Percentiles rank a stretch among this genome's conserved stretches.
phyloP scores from a whole-genome alignment of 2,888 invertebrate species.

The Epinotia ramella region DNA sequence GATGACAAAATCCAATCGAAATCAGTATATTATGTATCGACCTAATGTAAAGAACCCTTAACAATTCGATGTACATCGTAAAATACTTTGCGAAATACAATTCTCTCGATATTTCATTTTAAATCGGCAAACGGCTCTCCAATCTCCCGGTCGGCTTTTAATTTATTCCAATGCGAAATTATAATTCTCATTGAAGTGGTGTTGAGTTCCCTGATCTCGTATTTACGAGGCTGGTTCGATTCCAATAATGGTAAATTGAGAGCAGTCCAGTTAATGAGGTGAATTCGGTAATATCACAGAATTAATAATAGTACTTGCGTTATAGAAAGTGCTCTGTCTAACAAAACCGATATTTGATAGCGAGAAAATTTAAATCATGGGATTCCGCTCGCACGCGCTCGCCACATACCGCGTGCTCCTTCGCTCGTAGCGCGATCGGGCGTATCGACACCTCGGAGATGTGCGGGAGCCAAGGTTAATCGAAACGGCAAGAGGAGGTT shows the following conservation, averaged over 20 bases:
- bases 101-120: conserved; percentile 24
- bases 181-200: conserved; percentile 30
- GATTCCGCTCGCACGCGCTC: no score
- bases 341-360: no score
- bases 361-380: no score
- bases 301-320: no score
- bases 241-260: conserved; percentile 27
- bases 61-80: conserved; percentile 12
- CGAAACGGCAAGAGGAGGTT: no score
- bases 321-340: no score
- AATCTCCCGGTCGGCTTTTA: conserved; percentile 9
- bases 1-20: no score
- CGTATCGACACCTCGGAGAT: no score
- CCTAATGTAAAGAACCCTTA: neutral
- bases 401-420: no score
- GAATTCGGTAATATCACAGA: neutral
- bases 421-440: no score
- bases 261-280: conserved; percentile 3
- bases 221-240: conserved; percentile 24
- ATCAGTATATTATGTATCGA: neutral
- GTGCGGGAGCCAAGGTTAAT: no score
- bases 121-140: conserved; percentile 15
- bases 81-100: conserved; percentile 25
- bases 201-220: conserved; percentile 22
- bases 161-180: conserved; percentile 29